Percentiles rank a stretch among this genome's conserved stretches.
Evolutionary conservation across 2,888 invertebrate species (phyloP).

Genomic region (Nemapogon koenigi): DNA sequence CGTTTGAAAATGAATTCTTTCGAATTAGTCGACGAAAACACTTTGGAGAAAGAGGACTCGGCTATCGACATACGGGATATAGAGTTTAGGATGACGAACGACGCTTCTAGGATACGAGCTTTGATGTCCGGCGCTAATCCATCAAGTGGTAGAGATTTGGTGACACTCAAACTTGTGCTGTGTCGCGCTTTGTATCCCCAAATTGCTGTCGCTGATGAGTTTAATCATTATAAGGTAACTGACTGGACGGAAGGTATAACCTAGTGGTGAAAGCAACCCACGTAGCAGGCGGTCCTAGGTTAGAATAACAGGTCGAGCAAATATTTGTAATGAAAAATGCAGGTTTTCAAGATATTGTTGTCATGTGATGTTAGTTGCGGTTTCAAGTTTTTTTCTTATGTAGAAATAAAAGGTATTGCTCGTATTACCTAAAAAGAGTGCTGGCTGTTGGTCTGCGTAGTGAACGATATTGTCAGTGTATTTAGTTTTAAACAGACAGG

Average conservation of each 20-base stretch:
- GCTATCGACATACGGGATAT: conserved; percentile 81
- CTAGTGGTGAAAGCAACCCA: no score
- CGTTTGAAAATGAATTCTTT: conserved; percentile 76
- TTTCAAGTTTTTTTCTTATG: no score
- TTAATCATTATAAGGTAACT: conserved; percentile 84
- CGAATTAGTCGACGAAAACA: conserved; percentile 69
- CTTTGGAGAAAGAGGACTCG: conserved; percentile 56
- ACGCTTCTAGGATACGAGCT: conserved; percentile 73
- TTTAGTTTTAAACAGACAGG: no score
- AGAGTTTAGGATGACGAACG: conserved; percentile 84
- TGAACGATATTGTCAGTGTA: no score
- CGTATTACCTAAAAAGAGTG: no score
- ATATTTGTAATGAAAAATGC: no score
- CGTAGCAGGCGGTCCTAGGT: no score
- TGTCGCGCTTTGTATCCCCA: conserved; percentile 96
- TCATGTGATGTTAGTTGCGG: no score
- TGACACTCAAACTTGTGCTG: conserved; percentile 68
- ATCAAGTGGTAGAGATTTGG: conserved; percentile 40
- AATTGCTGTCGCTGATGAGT: conserved; percentile 92
- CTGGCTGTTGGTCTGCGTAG: no score
- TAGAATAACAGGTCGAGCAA: no score
- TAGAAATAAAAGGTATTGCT: no score
- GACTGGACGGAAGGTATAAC: conserved; percentile 2
- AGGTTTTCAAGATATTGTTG: no score
- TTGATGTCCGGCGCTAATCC: conserved; percentile 43